Percentiles rank a stretch among this genome's conserved stretches.
Conservation (phyloP, 2,113 vertebrate genomes). For the Cyphomyrus plagiostoma region DNA sequence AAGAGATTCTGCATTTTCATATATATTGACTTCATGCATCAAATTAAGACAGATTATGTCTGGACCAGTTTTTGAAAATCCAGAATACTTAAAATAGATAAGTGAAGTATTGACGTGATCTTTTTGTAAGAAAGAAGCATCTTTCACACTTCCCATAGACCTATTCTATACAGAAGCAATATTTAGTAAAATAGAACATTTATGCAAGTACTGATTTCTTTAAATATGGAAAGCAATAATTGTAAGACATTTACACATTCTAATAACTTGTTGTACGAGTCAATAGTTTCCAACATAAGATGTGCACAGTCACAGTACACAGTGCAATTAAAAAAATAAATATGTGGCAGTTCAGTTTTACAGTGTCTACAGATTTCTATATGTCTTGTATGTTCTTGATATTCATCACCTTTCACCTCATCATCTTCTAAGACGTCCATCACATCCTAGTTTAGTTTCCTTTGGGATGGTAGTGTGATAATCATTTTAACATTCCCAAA, state of each 20-base stretch:
- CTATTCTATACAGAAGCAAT: slow-evolving; percentile 53
- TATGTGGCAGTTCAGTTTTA: background rate
- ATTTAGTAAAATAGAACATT: slow-evolving; percentile 29
- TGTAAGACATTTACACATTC: slow-evolving; percentile 25
- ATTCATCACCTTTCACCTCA: background rate
- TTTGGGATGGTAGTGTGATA: background rate
- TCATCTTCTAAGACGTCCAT: background rate
- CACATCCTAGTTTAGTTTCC: background rate
- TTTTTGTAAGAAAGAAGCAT: slow-evolving; percentile 35
- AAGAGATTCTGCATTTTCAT: background rate
- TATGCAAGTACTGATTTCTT: background rate
- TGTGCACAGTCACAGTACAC: background rate
- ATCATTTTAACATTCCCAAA: slow-evolving; percentile 18
- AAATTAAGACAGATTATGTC: slow-evolving; percentile 14
- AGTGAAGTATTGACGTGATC: background rate
- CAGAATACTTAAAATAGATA: background rate
- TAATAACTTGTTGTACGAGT: slow-evolving; percentile 50
- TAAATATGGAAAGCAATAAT: slow-evolving; percentile 34
- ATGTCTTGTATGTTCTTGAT: background rate
- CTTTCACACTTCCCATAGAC: slow-evolving; percentile 43
- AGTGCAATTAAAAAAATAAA: background rate
- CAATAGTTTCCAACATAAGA: slow-evolving; percentile 34
- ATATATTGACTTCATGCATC: slow-evolving; percentile 17
- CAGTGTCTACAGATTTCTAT: background rate
- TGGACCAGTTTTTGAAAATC: slow-evolving; percentile 14